Base-by-base conservation (phyloP, 2,888 invertebrate species). In the Leptopilina drosophilae region DNA sequence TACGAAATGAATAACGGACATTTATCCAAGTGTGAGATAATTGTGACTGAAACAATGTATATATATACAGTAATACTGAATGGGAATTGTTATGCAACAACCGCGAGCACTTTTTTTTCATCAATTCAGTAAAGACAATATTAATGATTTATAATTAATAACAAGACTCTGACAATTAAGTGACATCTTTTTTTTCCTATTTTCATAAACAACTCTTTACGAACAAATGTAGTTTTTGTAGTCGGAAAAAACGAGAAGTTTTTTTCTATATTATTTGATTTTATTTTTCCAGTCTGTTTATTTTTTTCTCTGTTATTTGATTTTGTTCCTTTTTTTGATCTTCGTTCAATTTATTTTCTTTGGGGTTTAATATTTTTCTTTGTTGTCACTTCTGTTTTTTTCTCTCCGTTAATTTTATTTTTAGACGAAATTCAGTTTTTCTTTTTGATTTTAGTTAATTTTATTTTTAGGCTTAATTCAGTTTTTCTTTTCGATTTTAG, bases 1-100 rank as follows among this genome's bases (percentile, higher is more conserved):
- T 79, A 56, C 40, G 33, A 33, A 40, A 64, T 83, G 77, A 73
- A 80, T 67, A 80, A 75, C 80, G 85, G 66, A 73, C 67, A 56
- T 76, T 78, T 75, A 67, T 49, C 77, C 73, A 78, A 77, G 56
- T 64, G 67, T 67, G 59, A 66, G 65, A 67, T 77, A 65, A 77
- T 65, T 49, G 40, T 73, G n/a, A 40, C 33, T 53, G 73, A 73
- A 73, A 69, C 26, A 15, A 14, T 66, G 15, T 5, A 33, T 33
- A 33, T 66, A 15, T 5, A 33, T 33, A 33, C 33, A 14, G 40
- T 49, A 67, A 49, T 14, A 56, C 33, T 59, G 33, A 53, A 73
- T 53, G 56, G 53, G 8, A 26, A 59, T 33, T 40, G 40, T 73
- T 73, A 73, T 73, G 56, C 56, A 73, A 73, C 73, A n/a, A n/a